A percentile compares a stretch with the other conserved stretches of the same genome.
Evolutionary conservation across 2,888 invertebrate species (phyloP).

Genomic region (Sphinx pinastri): DNA sequence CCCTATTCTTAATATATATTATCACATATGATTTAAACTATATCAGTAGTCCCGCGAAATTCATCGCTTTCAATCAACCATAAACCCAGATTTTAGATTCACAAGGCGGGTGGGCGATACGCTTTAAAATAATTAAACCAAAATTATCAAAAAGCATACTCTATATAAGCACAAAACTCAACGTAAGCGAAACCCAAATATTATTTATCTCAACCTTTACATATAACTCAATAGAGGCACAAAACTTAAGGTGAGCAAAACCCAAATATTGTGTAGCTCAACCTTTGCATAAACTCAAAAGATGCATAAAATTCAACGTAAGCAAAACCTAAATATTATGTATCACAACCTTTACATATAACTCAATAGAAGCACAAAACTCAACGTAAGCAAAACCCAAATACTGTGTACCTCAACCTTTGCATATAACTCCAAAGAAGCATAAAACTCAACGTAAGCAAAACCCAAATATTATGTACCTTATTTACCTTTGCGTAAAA

Average conservation of each 20-base stretch:
- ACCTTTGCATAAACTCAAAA: conserved; percentile 78
- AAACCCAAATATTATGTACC: conserved; percentile 60
- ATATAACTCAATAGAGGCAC: neutral
- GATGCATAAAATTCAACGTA: neutral
- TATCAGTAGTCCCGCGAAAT: no score
- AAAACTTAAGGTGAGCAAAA: conserved; percentile 20
- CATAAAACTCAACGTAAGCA: conserved; percentile 16
- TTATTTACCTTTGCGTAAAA: conserved; percentile 44
- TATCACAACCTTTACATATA: no score
- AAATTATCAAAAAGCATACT: no score
- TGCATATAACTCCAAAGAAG: conserved; percentile 58
- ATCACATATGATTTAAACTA: no score
- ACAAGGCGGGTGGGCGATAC: no score
- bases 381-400: conserved; percentile 25
- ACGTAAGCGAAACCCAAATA: conserved; percentile 21
- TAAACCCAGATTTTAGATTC: no score
- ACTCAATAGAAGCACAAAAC: conserved; percentile 4
- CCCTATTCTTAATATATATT: no score
- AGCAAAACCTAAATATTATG: neutral
- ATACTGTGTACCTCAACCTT: conserved; percentile 81
- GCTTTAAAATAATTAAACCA: no score
- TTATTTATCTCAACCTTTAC: conserved; percentile 85
- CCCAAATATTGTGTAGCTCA: conserved; percentile 71
- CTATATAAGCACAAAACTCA: neutral
- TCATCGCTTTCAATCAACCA: no score